phyloP scores from a whole-genome alignment of 2,797 vertebrate species.

The Gastrophryne carolinensis region DNA sequence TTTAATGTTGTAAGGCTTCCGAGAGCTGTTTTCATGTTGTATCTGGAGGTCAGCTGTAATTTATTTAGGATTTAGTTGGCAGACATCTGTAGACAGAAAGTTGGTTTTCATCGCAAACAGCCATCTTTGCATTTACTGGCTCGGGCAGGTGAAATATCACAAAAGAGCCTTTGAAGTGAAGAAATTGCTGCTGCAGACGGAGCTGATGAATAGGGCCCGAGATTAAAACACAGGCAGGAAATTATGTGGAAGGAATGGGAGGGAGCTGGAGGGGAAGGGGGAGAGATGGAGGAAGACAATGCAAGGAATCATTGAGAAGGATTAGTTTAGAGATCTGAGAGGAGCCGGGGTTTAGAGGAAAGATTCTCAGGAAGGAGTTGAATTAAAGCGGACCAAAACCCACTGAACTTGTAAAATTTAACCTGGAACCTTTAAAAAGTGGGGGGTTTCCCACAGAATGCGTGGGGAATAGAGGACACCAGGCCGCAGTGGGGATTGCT shows the following conservation, averaged over 20 bases:
- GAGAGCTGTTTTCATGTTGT: too few species aligned
- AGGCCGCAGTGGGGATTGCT: too few species aligned
- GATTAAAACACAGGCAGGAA: neutral
- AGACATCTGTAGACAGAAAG: neutral
- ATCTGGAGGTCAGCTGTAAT: too few species aligned
- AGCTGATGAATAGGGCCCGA: neutral
- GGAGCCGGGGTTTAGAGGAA: too few species aligned
- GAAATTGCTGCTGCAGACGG: neutral
- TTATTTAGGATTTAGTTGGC: too few species aligned
- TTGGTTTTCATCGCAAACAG: neutral
- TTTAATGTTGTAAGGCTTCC: too few species aligned
- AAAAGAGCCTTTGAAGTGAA: neutral
- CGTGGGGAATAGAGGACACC: too few species aligned
- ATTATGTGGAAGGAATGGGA: neutral
- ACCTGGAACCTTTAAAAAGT: too few species aligned
- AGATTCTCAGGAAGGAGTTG: too few species aligned
- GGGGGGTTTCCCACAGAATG: too few species aligned
- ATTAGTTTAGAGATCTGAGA: neutral
- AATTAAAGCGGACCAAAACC: too few species aligned
- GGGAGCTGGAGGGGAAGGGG: neutral
- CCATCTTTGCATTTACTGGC: neutral
- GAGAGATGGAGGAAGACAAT: neutral
- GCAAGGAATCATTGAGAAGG: neutral
- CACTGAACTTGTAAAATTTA: too few species aligned
- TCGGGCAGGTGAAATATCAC: neutral